Conservation (phyloP, 2,113 vertebrate genomes). For the Zosterops hypoxanthus region DNA sequence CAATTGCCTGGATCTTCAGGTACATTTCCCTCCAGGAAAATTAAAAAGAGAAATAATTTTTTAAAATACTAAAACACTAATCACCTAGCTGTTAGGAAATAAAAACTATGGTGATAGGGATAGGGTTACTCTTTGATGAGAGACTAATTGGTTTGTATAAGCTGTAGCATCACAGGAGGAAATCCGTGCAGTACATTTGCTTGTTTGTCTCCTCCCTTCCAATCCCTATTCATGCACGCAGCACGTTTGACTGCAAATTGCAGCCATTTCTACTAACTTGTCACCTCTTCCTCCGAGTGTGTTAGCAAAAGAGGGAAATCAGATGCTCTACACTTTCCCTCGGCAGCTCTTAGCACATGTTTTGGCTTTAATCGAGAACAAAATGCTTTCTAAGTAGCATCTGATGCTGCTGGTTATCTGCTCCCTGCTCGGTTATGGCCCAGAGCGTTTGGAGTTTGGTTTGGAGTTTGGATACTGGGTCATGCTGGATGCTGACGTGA, state of each 20-base stretch:
- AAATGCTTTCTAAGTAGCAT: constrained; percentile 28
- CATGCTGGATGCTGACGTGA: neutral
- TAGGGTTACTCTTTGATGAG: neutral
- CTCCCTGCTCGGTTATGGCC: neutral
- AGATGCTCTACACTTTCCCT: constrained; percentile 33
- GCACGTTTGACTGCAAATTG: constrained; percentile 35
- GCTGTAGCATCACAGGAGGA: neutral
- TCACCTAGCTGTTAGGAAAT: neutral
- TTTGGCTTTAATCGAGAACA: neutral
- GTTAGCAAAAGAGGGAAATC: constrained; percentile 35
- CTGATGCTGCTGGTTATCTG: constrained; percentile 5
- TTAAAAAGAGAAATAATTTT: fast-evolving
- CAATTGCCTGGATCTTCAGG: neutral
- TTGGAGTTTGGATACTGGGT: neutral
- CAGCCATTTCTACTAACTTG: constrained; percentile 31
- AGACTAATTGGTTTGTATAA: neutral
- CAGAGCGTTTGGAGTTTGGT: neutral
- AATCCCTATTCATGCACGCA: constrained; percentile 25
- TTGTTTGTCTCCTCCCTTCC: constrained; percentile 1
- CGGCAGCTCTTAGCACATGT: neutral
- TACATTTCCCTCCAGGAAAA: neutral
- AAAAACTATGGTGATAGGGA: neutral
- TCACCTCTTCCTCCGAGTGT: constrained; percentile 13
- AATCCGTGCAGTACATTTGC: neutral
- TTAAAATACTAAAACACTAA: neutral